Conservation (phyloP, 2,797 vertebrate species). For the Sciaenops ocellatus region DNA sequence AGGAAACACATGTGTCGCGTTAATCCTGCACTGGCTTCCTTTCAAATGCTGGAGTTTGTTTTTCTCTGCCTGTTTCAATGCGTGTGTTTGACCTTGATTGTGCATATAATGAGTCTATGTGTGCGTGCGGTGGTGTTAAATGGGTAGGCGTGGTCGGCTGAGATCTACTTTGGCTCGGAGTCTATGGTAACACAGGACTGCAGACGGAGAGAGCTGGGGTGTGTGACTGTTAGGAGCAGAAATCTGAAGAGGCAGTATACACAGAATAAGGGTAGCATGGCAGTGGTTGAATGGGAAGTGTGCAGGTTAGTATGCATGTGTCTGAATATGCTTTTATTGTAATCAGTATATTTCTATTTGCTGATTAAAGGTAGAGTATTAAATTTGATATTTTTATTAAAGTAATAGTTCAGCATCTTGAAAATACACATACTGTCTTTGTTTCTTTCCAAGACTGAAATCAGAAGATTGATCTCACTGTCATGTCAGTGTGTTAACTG, state of each 20-base stretch:
- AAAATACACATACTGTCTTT: background rate
- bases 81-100: constrained; percentile 65
- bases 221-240: constrained; percentile 46
- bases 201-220: constrained; percentile 33
- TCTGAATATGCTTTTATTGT: constrained; percentile 6
- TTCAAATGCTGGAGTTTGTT: constrained; percentile 61
- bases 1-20: constrained; percentile 59
- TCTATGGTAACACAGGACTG: constrained; percentile 64
- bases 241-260: constrained; percentile 42
- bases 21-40: constrained; percentile 51
- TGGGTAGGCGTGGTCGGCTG: constrained; percentile 56
- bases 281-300: constrained; percentile 31
- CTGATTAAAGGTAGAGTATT: background rate
- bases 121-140: constrained; percentile 46
- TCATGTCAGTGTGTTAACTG: background rate
- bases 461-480: background rate
- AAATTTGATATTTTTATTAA: background rate
- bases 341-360: background rate
- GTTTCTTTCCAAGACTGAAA: background rate
- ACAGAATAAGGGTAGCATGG: constrained; percentile 36
- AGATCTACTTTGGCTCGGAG: constrained; percentile 46
- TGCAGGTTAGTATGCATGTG: constrained; percentile 14
- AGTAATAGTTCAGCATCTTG: background rate
- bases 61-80: constrained; percentile 27
- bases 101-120: constrained; percentile 47